A percentile compares a stretch with the other conserved stretches of the same genome.
These are phyloP conservation scores for Torymus tubicola DNA, from an alignment of 2,888 invertebrate species.

Conservation along the genomic window DNA sequence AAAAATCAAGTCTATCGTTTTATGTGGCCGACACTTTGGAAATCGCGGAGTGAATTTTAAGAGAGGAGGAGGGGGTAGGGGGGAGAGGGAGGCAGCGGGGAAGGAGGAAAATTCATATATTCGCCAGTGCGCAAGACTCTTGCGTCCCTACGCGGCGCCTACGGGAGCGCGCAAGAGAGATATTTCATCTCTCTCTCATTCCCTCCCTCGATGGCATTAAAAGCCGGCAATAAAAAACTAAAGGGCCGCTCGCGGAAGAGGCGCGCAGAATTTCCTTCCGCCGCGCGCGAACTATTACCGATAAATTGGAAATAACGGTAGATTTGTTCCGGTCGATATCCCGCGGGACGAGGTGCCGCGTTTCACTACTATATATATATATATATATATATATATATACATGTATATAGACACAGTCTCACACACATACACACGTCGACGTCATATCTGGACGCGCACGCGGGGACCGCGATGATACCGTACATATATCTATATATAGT, in stretches of 20 bases:
- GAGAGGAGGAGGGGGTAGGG: background rate
- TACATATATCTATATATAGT: too few species aligned
- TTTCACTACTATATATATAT: too few species aligned
- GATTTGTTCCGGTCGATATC: slow-evolving; percentile 49
- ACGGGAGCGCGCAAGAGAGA: too few species aligned
- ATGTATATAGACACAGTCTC: too few species aligned
- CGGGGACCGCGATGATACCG: too few species aligned
- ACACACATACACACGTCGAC: too few species aligned
- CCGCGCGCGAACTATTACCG: slow-evolving; percentile 26
- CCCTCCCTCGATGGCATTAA: too few species aligned
- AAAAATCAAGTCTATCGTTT: slow-evolving; percentile 19
- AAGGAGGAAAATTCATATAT: background rate
- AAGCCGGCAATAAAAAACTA: too few species aligned
- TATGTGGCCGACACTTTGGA: slow-evolving; percentile 1
- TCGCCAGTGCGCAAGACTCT: background rate
- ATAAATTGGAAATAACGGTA: slow-evolving; percentile 51
- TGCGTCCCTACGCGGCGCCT: too few species aligned
- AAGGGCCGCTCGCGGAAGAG: background rate
- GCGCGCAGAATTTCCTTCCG: slow-evolving; percentile 24
- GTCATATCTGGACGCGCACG: too few species aligned
- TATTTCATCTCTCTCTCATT: too few species aligned
- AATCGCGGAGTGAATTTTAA: slow-evolving; percentile 10
- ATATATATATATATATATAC: too few species aligned
- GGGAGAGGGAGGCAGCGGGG: background rate
- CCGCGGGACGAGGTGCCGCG: slow-evolving; percentile 14